phyloP scores from a whole-genome alignment of 2,888 invertebrate genomes.

The Ptychoptera albimana region DNA sequence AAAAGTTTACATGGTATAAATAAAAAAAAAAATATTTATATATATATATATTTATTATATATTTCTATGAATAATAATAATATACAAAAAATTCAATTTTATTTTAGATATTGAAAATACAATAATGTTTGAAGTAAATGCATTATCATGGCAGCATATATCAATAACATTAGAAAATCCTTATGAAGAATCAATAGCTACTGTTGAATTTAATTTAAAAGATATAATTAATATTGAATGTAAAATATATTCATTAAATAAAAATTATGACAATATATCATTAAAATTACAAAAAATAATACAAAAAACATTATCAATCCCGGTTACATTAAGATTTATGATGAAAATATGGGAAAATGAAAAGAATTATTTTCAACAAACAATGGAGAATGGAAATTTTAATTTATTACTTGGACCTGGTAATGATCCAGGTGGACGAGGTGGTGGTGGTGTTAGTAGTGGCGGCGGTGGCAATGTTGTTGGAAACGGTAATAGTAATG shows the following conservation, averaged over 20 bases:
- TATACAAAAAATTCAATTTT: constrained; percentile 7
- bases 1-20: constrained; percentile 56
- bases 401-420: constrained; percentile 48
- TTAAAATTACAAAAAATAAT: constrained; percentile 45
- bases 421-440: constrained; percentile 42
- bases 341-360: constrained; percentile 76
- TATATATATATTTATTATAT: background rate
- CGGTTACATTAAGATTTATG: constrained; percentile 73
- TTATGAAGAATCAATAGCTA: constrained; percentile 80
- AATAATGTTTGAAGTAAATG: constrained; percentile 84
- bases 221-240: constrained; percentile 70
- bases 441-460: constrained; percentile 2
- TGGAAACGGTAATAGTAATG: background rate
- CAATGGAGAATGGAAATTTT: constrained; percentile 38
- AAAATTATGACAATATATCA: constrained; percentile 30
- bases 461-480: background rate
- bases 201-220: constrained; percentile 72
- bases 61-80: background rate
- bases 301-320: constrained; percentile 84
- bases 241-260: constrained; percentile 48
- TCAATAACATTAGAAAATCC: constrained; percentile 87
- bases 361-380: constrained; percentile 37
- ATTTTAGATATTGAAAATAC: constrained; percentile 30
- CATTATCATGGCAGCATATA: constrained; percentile 77
- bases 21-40: background rate